Conservation (phyloP, 2,113 vertebrate species). For the Camelus dromedarius region DNA sequence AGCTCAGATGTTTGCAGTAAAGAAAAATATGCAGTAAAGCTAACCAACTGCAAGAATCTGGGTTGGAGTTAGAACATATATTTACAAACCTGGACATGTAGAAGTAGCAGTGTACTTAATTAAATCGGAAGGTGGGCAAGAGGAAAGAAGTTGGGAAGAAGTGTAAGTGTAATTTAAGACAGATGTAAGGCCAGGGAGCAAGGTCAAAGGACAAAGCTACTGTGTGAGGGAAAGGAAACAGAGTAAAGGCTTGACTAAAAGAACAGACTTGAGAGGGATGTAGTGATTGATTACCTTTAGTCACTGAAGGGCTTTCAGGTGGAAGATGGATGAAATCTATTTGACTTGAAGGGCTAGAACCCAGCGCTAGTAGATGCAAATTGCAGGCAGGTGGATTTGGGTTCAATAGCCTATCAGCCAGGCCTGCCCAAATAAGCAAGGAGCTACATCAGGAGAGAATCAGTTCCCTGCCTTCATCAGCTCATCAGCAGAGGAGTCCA, state of each 20-base stretch:
- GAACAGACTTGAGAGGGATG: neutral
- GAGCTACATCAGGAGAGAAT: neutral
- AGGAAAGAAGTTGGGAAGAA: neutral
- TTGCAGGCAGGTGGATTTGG: neutral
- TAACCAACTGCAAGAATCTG: neutral
- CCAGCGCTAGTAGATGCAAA: slow-evolving; percentile 25
- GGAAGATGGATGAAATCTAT: slow-evolving; percentile 43
- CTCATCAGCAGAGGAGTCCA: neutral
- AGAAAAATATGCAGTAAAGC: neutral
- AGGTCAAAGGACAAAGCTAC: neutral
- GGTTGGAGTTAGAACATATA: neutral
- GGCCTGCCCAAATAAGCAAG: neutral
- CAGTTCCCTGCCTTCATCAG: neutral
- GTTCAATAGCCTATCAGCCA: neutral
- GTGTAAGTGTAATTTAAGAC: neutral
- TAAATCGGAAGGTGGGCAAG: neutral
- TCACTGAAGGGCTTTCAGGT: neutral
- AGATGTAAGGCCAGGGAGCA: neutral
- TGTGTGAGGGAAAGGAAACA: neutral
- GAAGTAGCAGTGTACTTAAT: neutral
- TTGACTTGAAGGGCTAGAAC: slow-evolving; percentile 27
- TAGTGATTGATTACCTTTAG: slow-evolving; percentile 40
- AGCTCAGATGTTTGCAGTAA: neutral
- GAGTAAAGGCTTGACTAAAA: slow-evolving; percentile 9
- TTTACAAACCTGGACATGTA: neutral